phyloP scores from a whole-genome alignment of 2,888 invertebrate genomes.

The Cheilosia urbana region DNA sequence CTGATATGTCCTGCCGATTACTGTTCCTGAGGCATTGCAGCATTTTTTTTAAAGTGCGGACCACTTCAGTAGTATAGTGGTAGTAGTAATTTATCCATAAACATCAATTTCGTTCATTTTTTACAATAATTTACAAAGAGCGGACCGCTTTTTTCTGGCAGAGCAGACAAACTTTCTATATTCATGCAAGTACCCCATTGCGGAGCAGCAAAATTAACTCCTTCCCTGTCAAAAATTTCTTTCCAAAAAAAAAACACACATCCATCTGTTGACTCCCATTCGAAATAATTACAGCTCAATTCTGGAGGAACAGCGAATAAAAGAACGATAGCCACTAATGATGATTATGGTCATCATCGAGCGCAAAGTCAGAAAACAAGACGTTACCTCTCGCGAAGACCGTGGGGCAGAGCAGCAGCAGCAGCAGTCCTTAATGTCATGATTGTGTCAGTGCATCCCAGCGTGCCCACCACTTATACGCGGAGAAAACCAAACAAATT shows the following conservation, averaged over 20 bases:
- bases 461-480: slow-evolving; percentile 16
- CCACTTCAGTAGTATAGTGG: too few species aligned
- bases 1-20: too few species aligned
- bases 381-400: slow-evolving; percentile 63
- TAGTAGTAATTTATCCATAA: too few species aligned
- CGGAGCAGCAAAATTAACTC: slow-evolving; percentile 45
- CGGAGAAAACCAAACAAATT: slow-evolving; percentile 64
- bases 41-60: too few species aligned
- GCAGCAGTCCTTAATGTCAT: slow-evolving; percentile 57
- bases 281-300: slow-evolving; percentile 73
- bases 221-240: slow-evolving; percentile 46
- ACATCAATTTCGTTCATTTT: too few species aligned
- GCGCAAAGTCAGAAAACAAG: slow-evolving; percentile 67
- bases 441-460: slow-evolving; percentile 48
- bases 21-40: too few species aligned
- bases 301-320: slow-evolving; percentile 23
- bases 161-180: too few species aligned
- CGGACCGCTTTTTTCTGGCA: too few species aligned
- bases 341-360: slow-evolving; percentile 74
- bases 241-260: slow-evolving; percentile 36
- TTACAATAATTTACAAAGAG: too few species aligned
- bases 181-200: slow-evolving; percentile 52
- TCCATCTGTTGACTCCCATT: slow-evolving; percentile 72
- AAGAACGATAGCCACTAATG: slow-evolving; percentile 57
- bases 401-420: slow-evolving; percentile 38